These are phyloP conservation scores for Montipora capitata DNA, from an alignment of 92 coral and sea anemone species.

Conservation along the genomic window DNA sequence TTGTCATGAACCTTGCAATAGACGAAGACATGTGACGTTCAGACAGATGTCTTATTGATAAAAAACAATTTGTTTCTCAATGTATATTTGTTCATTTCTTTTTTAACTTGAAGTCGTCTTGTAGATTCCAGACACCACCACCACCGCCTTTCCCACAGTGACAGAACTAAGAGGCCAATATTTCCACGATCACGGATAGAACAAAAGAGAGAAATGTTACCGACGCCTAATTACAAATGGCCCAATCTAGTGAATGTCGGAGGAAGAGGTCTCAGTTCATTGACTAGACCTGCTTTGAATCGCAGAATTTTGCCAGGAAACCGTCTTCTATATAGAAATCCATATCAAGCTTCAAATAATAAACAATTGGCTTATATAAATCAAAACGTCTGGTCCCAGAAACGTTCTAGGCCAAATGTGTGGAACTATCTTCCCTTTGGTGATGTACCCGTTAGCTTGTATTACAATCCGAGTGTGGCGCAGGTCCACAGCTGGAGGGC, in stretches of 20 bases:
- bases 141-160: neutral
- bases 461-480: neutral
- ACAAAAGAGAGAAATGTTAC: neutral
- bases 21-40: too few relatives aligned
- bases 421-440: conserved; percentile 10
- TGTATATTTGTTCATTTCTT: neutral
- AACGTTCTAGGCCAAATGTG: neutral
- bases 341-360: conserved; percentile 10
- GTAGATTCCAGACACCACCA: conserved; percentile 1
- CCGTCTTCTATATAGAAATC: neutral
- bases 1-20: too few relatives aligned
- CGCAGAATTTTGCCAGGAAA: neutral
- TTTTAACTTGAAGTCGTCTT: neutral
- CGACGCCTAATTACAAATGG: neutral
- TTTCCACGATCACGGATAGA: neutral
- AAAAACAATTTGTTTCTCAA: too few relatives aligned
- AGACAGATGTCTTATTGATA: too few relatives aligned
- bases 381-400: conserved; percentile 4
- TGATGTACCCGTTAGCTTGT: neutral
- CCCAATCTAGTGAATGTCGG: neutral
- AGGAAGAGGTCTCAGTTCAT: neutral
- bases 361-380: neutral
- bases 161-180: neutral
- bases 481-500: neutral
- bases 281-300: neutral